phyloP scores from a whole-genome alignment of 2,113 vertebrate genomes.

The Blennius ocellaris region DNA sequence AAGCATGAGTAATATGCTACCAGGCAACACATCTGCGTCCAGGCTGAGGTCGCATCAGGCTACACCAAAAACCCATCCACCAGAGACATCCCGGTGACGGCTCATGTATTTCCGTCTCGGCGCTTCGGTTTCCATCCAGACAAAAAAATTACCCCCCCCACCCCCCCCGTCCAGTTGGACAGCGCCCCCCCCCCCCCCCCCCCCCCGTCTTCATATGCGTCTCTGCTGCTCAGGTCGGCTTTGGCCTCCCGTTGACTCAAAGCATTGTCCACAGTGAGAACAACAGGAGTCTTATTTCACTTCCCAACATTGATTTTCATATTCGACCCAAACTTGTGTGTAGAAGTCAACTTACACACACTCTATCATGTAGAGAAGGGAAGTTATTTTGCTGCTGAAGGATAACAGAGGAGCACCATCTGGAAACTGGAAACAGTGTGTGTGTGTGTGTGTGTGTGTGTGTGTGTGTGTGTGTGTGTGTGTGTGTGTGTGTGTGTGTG shows the following conservation, averaged over 20 bases:
- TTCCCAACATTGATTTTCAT: constrained; percentile 30
- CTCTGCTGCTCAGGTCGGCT: background rate
- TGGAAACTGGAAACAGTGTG: constrained; percentile 36
- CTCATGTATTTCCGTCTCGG: background rate
- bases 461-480: constrained; percentile 42
- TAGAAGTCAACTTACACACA: constrained; percentile 33
- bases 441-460: constrained; percentile 48
- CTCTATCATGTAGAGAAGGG: constrained; percentile 37
- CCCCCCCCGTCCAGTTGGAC: background rate
- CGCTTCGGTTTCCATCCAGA: no score
- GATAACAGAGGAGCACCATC: constrained; percentile 46
- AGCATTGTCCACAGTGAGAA: constrained; percentile 13
- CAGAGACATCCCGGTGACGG: background rate
- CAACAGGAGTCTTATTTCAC: constrained; percentile 36
- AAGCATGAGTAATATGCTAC: constrained; percentile 8
- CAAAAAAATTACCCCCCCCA: no score
- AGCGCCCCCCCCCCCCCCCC: no score
- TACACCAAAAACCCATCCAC: background rate
- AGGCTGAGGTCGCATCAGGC: constrained; percentile 12
- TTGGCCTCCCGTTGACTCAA: constrained; percentile 15
- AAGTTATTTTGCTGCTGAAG: constrained; percentile 46
- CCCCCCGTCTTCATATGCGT: background rate
- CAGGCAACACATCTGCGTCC: constrained; percentile 23
- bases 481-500: constrained; percentile 39
- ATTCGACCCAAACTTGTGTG: constrained; percentile 23